phyloP scores from a whole-genome alignment of 2,797 vertebrate species.

The Thaleichthys pacificus region DNA sequence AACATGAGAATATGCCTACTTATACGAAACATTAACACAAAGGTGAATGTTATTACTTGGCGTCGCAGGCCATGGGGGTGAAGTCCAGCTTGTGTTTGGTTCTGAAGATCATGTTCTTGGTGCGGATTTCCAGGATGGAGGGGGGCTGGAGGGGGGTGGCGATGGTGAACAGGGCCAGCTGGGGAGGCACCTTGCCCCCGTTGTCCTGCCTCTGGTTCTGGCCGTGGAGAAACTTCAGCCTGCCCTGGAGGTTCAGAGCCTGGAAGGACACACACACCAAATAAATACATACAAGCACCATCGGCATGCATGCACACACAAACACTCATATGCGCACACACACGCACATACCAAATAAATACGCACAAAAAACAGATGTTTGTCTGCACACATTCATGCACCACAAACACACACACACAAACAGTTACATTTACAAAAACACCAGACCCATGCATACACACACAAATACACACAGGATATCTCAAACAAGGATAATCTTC shows the following conservation, averaged over 20 bases:
- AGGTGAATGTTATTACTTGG: constrained; percentile 63
- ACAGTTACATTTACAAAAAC: too few species aligned
- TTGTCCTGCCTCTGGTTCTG: constrained; percentile 70
- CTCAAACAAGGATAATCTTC: too few species aligned
- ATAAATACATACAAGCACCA: not conserved
- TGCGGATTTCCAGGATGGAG: constrained; percentile 81
- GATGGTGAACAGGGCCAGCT: constrained; percentile 79
- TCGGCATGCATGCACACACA: not conserved
- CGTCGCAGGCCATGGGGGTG: constrained; percentile 82
- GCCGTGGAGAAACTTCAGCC: constrained; percentile 78
- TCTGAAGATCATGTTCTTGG: constrained; percentile 82
- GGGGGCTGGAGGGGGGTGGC: constrained; percentile 79
- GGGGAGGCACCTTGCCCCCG: constrained; percentile 55
- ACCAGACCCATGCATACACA: too few species aligned
- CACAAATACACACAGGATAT: too few species aligned
- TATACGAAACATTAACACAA: not conserved
- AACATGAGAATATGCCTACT: not conserved
- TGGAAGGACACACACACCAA: constrained; percentile 35
- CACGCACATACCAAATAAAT: too few species aligned
- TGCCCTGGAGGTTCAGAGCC: constrained; percentile 78
- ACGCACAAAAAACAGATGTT: too few species aligned
- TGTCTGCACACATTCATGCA: too few species aligned
- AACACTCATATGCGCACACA: too few species aligned
- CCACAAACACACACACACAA: not conserved
- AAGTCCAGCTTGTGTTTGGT: constrained; percentile 89